These are phyloP conservation scores for Agrilus cyanescens DNA, from an alignment of 2,888 invertebrate genomes.

Conservation along the genomic window DNA sequence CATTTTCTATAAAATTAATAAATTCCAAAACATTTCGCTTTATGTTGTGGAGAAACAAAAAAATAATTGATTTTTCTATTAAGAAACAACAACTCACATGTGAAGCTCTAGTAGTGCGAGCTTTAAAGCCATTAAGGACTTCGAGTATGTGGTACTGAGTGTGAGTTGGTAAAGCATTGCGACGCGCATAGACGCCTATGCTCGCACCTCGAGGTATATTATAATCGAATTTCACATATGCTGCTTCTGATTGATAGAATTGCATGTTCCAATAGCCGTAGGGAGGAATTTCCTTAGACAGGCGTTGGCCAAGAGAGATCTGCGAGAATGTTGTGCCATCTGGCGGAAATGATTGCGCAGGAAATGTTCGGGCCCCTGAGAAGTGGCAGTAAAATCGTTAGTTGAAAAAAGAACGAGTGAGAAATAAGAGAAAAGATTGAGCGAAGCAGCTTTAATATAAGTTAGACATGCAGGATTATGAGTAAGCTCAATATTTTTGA, in stretches of 20 bases:
- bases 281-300: slow-evolving; percentile 80
- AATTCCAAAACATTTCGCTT: no score
- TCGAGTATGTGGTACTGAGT: slow-evolving; percentile 95
- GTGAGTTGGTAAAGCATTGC: slow-evolving; percentile 90
- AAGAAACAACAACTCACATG: slow-evolving; percentile 54
- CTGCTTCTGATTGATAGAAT: slow-evolving; percentile 88
- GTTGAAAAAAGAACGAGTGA: slow-evolving; percentile 10
- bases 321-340: slow-evolving; percentile 88
- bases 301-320: slow-evolving; percentile 75
- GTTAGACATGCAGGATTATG: slow-evolving; percentile 3
- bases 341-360: slow-evolving; percentile 82
- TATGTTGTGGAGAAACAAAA: slow-evolving; percentile 7
- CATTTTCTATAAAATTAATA: no score
- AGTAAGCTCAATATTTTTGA: no score
- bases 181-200: slow-evolving; percentile 88
- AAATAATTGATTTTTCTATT: background rate
- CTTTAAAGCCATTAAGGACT: slow-evolving; percentile 82
- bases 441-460: slow-evolving; percentile 6
- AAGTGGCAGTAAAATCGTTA: slow-evolving; percentile 5
- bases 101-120: slow-evolving; percentile 69
- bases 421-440: slow-evolving; percentile 7
- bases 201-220: slow-evolving; percentile 83
- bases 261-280: slow-evolving; percentile 97
- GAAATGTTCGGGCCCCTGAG: slow-evolving; percentile 75
- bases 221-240: slow-evolving; percentile 90